These are phyloP conservation scores for Achlya flavicornis DNA, from an alignment of 2,888 invertebrate species.

Conservation along the genomic window DNA sequence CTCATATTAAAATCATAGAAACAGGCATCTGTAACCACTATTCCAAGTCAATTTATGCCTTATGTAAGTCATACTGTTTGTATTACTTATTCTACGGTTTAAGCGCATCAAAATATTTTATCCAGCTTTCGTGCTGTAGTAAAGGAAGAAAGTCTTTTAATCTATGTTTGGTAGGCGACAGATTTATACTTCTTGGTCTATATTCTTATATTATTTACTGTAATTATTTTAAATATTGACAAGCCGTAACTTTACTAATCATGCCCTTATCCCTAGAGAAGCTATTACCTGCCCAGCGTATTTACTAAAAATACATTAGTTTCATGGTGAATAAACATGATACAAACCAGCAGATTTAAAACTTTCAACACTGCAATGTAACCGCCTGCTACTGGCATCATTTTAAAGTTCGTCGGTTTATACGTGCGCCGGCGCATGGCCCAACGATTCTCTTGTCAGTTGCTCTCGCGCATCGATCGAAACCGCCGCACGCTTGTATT, in stretches of 20 bases:
- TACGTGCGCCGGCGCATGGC: slow-evolving; percentile 72
- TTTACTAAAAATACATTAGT: slow-evolving; percentile 79
- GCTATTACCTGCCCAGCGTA: slow-evolving; percentile 72
- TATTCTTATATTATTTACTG: no score
- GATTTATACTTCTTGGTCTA: no score
- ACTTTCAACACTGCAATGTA: slow-evolving; percentile 15
- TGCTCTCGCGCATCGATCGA: slow-evolving; percentile 73
- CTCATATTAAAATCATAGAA: slow-evolving; percentile 15
- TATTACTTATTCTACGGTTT: not conserved
- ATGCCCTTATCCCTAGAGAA: slow-evolving; percentile 73
- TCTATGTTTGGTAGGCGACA: no score
- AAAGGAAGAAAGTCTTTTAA: no score
- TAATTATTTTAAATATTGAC: not conserved
- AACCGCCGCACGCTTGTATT: slow-evolving; percentile 43
- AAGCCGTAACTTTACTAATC: not conserved
- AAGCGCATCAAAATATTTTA: not conserved
- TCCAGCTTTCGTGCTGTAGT: not conserved
- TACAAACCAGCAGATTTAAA: slow-evolving; percentile 37
- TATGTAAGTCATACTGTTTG: not conserved
- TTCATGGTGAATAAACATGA: slow-evolving; percentile 76
- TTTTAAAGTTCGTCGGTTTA: slow-evolving; percentile 55
- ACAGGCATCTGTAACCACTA: slow-evolving; percentile 13
- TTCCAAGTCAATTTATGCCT: not conserved
- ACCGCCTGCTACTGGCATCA: slow-evolving; percentile 20
- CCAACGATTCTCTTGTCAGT: slow-evolving; percentile 71